Percentiles rank a stretch among this genome's conserved stretches.
These are phyloP conservation scores for Bombycilla garrulus DNA, from an alignment of 2,113 vertebrate genomes.

Conservation along the genomic window DNA sequence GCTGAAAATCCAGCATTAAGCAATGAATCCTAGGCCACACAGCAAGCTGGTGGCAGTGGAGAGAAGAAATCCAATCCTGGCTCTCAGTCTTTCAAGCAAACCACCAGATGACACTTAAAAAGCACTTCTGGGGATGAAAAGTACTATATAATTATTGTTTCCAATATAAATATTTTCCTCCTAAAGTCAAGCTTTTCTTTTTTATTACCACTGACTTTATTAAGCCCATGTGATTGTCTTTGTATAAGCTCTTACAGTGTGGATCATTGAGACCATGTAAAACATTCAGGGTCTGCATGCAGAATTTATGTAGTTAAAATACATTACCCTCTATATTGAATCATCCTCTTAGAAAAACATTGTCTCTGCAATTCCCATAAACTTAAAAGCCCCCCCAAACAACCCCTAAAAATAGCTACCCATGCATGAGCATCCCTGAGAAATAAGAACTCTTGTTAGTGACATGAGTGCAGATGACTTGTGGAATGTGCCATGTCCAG, in stretches of 20 bases:
- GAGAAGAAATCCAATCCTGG: slow-evolving; percentile 21
- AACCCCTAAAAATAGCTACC: not conserved
- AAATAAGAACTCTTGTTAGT: not conserved
- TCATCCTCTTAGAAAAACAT: slow-evolving; percentile 3
- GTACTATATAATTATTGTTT: slow-evolving; percentile 48
- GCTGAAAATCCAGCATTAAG: not conserved
- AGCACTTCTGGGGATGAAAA: slow-evolving; percentile 41
- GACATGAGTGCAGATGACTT: not conserved
- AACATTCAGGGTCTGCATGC: not conserved
- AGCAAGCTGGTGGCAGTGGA: not conserved
- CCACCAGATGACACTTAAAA: slow-evolving; percentile 52
- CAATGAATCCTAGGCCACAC: slow-evolving; percentile 8
- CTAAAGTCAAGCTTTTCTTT: slow-evolving; percentile 49
- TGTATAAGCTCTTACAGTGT: slow-evolving; percentile 28
- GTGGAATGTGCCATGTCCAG: not conserved
- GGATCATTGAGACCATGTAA: slow-evolving; percentile 6
- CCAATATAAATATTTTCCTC: slow-evolving; percentile 66
- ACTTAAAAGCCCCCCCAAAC: not conserved
- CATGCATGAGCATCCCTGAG: not conserved
- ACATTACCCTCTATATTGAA: not conserved
- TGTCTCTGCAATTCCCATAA: not conserved
- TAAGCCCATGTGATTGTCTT: slow-evolving; percentile 54
- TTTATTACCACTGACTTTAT: slow-evolving; percentile 62
- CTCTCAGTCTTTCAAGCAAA: not conserved
- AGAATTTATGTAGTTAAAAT: slow-evolving; percentile 12